phyloP scores from a whole-genome alignment of 2,113 vertebrate species.

The Numenius arquata region DNA sequence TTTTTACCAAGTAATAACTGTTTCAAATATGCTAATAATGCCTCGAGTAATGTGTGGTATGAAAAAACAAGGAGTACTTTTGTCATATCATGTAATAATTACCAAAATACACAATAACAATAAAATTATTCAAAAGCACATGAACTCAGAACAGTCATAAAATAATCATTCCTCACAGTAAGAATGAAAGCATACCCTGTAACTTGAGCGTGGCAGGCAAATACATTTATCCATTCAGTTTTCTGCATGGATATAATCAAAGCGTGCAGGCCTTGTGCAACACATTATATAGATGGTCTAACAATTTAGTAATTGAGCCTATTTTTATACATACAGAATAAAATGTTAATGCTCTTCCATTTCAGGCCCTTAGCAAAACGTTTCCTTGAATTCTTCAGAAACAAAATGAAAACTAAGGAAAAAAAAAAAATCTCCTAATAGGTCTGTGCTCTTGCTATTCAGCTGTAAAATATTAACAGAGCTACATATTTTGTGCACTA shows the following conservation, averaged over 20 bases:
- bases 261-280: not conserved
- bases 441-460: not conserved
- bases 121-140: not conserved
- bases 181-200: not conserved
- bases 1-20: not conserved
- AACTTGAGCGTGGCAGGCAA: not conserved
- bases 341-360: not conserved
- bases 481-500: not conserved
- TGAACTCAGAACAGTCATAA: not conserved
- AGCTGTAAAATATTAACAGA: not conserved
- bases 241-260: not conserved
- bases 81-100: not conserved
- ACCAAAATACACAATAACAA: not conserved
- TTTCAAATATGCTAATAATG: not conserved
- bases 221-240: not conserved
- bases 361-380: not conserved
- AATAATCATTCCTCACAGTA: not conserved
- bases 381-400: not conserved
- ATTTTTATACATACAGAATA: not conserved
- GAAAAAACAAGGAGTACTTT: not conserved
- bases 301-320: not conserved
- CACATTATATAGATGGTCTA: not conserved
- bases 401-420: not conserved
- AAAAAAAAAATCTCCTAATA: not conserved
- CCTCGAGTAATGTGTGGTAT: not conserved